Conservation (phyloP, 2,888 invertebrate genomes). For the Drosophila pullipes region DNA sequence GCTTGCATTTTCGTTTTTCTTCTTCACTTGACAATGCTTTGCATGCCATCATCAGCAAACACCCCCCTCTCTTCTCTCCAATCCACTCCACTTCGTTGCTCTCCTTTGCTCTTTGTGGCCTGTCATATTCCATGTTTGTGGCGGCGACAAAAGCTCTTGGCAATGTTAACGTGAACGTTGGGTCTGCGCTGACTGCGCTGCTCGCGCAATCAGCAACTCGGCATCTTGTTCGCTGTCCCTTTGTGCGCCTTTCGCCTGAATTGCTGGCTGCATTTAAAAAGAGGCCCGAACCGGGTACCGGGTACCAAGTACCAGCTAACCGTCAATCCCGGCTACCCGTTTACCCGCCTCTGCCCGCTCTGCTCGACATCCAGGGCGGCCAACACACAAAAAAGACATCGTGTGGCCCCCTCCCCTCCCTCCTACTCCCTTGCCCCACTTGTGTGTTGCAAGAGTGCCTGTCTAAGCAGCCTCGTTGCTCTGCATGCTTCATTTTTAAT, state of each 20-base stretch:
- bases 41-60: conserved; percentile 52
- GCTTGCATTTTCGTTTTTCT: conserved; percentile 66
- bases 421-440: background rate
- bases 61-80: background rate
- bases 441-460: conserved; percentile 5
- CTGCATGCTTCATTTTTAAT: conserved; percentile 75
- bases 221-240: conserved; percentile 81
- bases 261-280: conserved; percentile 64
- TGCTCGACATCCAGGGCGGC: conserved; percentile 28
- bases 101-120: conserved; percentile 41
- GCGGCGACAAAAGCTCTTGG: conserved; percentile 75
- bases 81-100: background rate
- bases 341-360: conserved; percentile 1
- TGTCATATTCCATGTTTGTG: conserved; percentile 81
- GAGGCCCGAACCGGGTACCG: conserved; percentile 40
- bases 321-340: conserved; percentile 9
- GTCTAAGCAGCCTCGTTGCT: conserved; percentile 38
- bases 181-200: conserved; percentile 52
- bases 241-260: conserved; percentile 80
- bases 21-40: conserved; percentile 78
- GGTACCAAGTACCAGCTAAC: conserved; percentile 20
- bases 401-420: conserved; percentile 21
- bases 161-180: conserved; percentile 22
- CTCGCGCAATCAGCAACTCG: conserved; percentile 77
- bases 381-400: conserved; percentile 70